Percentiles rank a stretch among this genome's conserved stretches.
Evolutionary conservation across 2,113 vertebrate species (phyloP).

Genomic region (rabbit (Oryctolagus cuniculus)): mOryCun1.1 NC_091439.1:27334001-27334500

Average conservation of each 20-base stretch:
- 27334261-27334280: not conserved
- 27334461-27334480: too few relatives aligned
- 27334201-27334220: not conserved
- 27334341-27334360: too few relatives aligned
- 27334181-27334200: not conserved
- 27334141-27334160: conserved; percentile 30
- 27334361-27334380: too few relatives aligned
- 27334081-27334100: not conserved
- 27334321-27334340: too few relatives aligned
- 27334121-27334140: not conserved
- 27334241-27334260: not conserved
- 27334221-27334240: conserved; percentile 27
- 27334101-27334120: not conserved
- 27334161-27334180: not conserved
- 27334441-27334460: too few relatives aligned
- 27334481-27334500: too few relatives aligned
- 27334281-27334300: too few relatives aligned
- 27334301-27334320: too few relatives aligned
- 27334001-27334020: not conserved
- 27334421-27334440: too few relatives aligned
- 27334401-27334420: too few relatives aligned
- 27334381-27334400: too few relatives aligned
- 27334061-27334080: not conserved
- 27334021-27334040: not conserved
- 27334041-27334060: not conserved